phyloP scores from a whole-genome alignment of 30 jellyfish, hydroid and myxozoan genomes.

The Hydractinia echinata region DNA sequence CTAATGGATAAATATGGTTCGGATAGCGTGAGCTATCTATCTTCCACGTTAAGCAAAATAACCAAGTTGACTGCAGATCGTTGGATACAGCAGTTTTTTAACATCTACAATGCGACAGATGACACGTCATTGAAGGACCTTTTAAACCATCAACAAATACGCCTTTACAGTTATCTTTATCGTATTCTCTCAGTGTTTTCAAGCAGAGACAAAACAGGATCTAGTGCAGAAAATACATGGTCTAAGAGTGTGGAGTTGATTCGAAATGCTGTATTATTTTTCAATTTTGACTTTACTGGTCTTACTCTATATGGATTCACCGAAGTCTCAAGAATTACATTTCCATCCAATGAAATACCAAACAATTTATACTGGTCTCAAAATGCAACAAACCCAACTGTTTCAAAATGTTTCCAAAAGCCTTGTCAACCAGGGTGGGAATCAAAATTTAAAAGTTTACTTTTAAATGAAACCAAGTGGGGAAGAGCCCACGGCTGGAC shows the following conservation, averaged over 20 bases:
- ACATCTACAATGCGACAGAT: not conserved
- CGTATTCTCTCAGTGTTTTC: not conserved
- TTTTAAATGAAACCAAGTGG: not conserved
- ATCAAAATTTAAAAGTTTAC: not conserved
- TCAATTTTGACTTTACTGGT: not conserved
- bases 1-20: not conserved
- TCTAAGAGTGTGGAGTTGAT: not conserved
- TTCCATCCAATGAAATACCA: not conserved
- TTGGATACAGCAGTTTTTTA: not conserved
- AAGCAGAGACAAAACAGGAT: not conserved
- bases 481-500: constrained; percentile 5
- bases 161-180: not conserved
- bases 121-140: not conserved
- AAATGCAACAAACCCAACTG: not conserved
- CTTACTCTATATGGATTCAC: not conserved
- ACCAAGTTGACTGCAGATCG: not conserved
- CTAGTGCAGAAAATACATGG: not conserved
- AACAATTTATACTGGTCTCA: not conserved
- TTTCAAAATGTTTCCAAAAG: not conserved
- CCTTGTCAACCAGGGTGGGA: constrained; percentile 15
- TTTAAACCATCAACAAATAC: not conserved
- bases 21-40: not conserved
- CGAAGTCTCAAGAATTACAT: not conserved
- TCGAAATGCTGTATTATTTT: not conserved
- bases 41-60: not conserved